Evolutionary conservation across 2,888 invertebrate species (phyloP).

Genomic region (Blera fallax): DNA sequence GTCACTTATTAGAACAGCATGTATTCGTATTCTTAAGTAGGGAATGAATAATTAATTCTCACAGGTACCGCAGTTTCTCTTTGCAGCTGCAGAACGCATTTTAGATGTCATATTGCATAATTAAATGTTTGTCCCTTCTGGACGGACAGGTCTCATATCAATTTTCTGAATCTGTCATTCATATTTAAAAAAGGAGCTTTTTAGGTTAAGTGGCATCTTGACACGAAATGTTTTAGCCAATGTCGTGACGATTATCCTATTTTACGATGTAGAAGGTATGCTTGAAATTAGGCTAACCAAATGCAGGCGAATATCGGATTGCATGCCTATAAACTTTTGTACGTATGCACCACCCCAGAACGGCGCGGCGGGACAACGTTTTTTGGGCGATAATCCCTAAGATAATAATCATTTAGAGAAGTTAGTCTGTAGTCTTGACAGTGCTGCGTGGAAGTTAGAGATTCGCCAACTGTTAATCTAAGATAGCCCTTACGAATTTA

Average conservation of each 20-base stretch:
- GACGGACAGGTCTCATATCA: neutral
- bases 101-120: conserved; percentile 1
- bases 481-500: too few relatives aligned
- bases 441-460: too few relatives aligned
- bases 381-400: too few relatives aligned
- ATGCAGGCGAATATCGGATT: too few relatives aligned
- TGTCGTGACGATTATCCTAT: neutral
- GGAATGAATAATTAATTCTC: neutral
- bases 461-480: too few relatives aligned
- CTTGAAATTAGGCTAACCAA: too few relatives aligned
- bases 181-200: neutral
- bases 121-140: neutral
- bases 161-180: neutral
- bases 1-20: conserved; percentile 1
- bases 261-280: neutral
- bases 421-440: too few relatives aligned
- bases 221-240: neutral
- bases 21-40: neutral
- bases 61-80: neutral
- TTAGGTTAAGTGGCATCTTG: neutral
- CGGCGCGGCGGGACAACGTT: too few relatives aligned
- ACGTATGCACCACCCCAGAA: too few relatives aligned
- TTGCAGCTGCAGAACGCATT: neutral
- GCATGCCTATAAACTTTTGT: too few relatives aligned
- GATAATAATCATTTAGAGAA: too few relatives aligned